These are phyloP conservation scores for Antheraea yamamai DNA, from an alignment of 2,888 invertebrate species.

Conservation along the genomic window DNA sequence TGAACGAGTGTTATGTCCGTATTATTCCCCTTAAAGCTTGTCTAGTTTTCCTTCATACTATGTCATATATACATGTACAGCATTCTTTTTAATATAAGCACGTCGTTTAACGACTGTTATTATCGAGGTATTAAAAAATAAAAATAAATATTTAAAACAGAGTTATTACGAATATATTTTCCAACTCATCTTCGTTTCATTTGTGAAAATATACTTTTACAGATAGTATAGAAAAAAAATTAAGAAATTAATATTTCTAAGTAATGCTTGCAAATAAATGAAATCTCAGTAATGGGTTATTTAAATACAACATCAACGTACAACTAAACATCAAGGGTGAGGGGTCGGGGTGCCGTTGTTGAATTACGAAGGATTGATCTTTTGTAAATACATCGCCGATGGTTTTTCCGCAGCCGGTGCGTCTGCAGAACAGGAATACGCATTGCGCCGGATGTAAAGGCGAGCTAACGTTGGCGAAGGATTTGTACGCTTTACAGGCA, in stretches of 20 bases:
- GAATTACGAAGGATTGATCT: conserved; percentile 26
- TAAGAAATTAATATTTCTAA: conserved; percentile 31
- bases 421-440: conserved; percentile 2
- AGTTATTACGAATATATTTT: conserved; percentile 2
- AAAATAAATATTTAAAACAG: background rate
- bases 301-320: conserved; percentile 59
- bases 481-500: background rate
- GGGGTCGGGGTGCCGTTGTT: conserved; percentile 51
- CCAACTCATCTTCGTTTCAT: background rate
- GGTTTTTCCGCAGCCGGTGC: background rate
- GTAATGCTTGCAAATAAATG: conserved; percentile 55
- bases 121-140: background rate
- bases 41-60: conserved; percentile 34
- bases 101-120: background rate
- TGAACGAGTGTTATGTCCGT: conserved; percentile 62
- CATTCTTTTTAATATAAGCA: background rate
- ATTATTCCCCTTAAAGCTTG: conserved; percentile 66
- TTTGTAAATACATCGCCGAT: background rate
- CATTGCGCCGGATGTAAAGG: background rate
- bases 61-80: background rate
- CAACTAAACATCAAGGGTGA: conserved; percentile 59
- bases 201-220: conserved; percentile 32
- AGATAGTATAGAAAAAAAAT: conserved; percentile 41
- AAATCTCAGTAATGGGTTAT: conserved; percentile 36
- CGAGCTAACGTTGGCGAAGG: background rate